Evolutionary conservation across 2,113 vertebrate species (phyloP), one percentile per base, ranked within the genome.

Genomic region (Chinchilla lanigera): DNA sequence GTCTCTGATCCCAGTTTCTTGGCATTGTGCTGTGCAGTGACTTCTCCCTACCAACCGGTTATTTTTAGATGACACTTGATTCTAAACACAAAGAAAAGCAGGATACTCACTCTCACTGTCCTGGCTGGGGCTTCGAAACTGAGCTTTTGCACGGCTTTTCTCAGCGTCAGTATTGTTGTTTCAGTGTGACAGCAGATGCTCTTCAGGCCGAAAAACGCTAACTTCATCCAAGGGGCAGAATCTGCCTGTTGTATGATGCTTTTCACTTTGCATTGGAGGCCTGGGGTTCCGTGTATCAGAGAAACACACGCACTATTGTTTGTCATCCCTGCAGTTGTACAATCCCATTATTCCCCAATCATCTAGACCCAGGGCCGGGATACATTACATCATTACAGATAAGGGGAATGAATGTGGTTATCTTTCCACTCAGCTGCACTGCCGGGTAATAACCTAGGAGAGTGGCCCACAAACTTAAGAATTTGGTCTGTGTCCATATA

Each of bases 301-400:
- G 97, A 97, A 78, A 97, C 63, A 97, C 58, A 86, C 96, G 96
- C 94, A 52, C 98, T 96, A 97, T 98, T 99, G 98, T 99, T 99
- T 99, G 98, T 98, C 98, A 98, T 98, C 98, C 95, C 98, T 98
- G 98, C 98, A 98, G 98, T 98, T 98, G 98, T 98, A 98, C 98
- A 98, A 98, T 98, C 98, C 98, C 98, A 98, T 99, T 99, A 99
- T 99, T 99, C 98, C 98, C 97, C 98, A 98, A 97, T 98, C 99
- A 98, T 98, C 98, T 97, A 98, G 98, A 98, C 98, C 98, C 98
- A 97, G 98, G 97, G 98, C 98, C 98, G 97, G 98, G 98, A 98
- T 99, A 99, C 99, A 99, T 99, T 99, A 99, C 99, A 99, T 99
- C 99, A 99, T 98, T 98, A 98, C 98, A 99, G 99, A 99, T 99